Evolutionary conservation across 2,113 vertebrate species (phyloP), one percentile per base, ranked within the genome.

Genomic region (Clarias gariepinus): DNA sequence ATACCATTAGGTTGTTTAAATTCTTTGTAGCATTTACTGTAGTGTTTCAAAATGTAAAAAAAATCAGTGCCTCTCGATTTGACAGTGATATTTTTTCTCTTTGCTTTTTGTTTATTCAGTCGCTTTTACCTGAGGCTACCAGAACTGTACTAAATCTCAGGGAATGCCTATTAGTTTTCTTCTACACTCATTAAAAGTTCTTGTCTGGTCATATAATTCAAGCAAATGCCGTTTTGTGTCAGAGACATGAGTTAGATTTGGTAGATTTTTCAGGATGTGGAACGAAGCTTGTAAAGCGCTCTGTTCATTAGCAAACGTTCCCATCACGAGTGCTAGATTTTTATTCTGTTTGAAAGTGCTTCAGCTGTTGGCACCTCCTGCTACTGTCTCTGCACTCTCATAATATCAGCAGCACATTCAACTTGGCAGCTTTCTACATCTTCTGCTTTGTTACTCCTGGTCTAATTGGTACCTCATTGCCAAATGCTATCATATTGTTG

Each of bases 401-500:
- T 84, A 90, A 90, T 82, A 82, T 88, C 84, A 77, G 33, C 89
- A 86, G 68, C 77, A 55, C 77, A 66, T 87, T 80, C 68, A 25
- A 69, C 85, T 87, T 91, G 89, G 85, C 90, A 89, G 41, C 69
- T 60, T 87, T 84, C 47, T 64, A 68, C 69, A 64, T 87, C 73
- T 88, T 89, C 87, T 86, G 88, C 81, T 87, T 90, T 86, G 90
- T 81, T 90, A 90, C 81, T 88, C 78, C 61, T 53, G 57, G 83
- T 83, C 66, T 90, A 89, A 90, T 88, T 91, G 91, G 85, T 83
- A 41, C 77, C 87, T 86, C 55, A 53, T 68, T 89, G 81, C 83
- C 87, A 85, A 86, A 85, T 78, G 33, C 68, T 82, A 66, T 81
- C 60, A 76, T 87, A 81, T 85, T 82, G 81, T 89, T 89, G 86